Evolutionary conservation across 2,113 vertebrate genomes (phyloP), one percentile per base, ranked within the genome.

Genomic region (Brienomyrus brachyistius): DNA sequence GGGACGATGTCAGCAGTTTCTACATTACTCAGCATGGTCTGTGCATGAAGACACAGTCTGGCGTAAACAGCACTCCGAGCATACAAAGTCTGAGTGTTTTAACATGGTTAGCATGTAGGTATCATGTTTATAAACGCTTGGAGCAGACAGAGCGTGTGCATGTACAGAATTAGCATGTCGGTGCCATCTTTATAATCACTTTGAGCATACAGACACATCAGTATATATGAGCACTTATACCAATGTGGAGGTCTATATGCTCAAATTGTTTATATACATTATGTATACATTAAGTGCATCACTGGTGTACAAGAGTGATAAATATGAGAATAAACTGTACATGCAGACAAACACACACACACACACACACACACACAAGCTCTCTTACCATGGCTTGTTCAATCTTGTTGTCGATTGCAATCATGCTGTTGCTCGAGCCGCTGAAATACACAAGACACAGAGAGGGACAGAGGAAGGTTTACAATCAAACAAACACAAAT

Each of bases 401-500:
- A 7, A 96, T 96, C 94, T 96, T 96, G 95, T 96, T 96, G 94
- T 96, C 95, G 40, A 96, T 96, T 90, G 95, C 95, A 27, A 94
- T 92, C 92, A 95, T 93, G 91, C 94, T 93, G 92, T 90, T 95
- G 90, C 94, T 93, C 88, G 94, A 94, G 52, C 94, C 91, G 50
- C 95, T 95, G 91, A 10, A 90, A 92, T 43, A 89, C 83, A 89
- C 8, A 40, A 70, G 48, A 86, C 54, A 50, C 19, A 47, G 17
- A 77, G 47, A 8, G 74, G 7, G 5, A 47, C 35, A 77, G 13
- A 74, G 66, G 13, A 13, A 13, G 50, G 47, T n/a, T n/a, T 45
- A 35, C 51, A 6, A 45, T 35, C 47, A 43, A 3, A 19, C 40
- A 56, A 45, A 51, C 10, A 52, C 47, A 27, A 6, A 31, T 27